Conservation (phyloP, 2,888 invertebrate genomes). For the Melanchra persicariae region DNA sequence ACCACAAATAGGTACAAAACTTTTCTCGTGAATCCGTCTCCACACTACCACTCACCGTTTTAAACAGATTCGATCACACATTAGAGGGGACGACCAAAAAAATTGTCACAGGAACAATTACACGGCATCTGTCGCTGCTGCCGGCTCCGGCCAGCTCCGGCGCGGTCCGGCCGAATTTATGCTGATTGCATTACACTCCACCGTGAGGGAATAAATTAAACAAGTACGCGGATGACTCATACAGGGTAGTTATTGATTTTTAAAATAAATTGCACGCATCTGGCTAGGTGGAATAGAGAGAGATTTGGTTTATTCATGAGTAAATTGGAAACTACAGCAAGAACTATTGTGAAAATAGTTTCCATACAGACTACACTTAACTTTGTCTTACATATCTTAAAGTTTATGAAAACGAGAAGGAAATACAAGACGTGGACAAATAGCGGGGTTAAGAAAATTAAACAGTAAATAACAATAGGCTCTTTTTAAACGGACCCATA, state of each 20-base stretch:
- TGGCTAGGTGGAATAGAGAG: conserved; percentile 4
- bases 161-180: conserved; percentile 80
- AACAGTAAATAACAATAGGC: too few species aligned
- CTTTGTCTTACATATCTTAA: too few species aligned
- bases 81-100: conserved; percentile 85
- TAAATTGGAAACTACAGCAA: not conserved
- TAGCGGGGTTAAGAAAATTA: too few species aligned
- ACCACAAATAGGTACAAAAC: too few species aligned
- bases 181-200: conserved; percentile 87
- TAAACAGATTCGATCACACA: conserved; percentile 89
- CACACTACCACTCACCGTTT: conserved; percentile 72
- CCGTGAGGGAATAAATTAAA: conserved; percentile 73
- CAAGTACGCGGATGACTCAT: conserved; percentile 69
- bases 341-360: not conserved
- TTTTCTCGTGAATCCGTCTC: conserved; percentile 69
- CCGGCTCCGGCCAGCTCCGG: conserved; percentile 42
- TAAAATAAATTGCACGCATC: conserved; percentile 27
- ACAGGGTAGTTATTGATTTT: conserved; percentile 64
- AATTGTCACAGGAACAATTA: conserved; percentile 89
- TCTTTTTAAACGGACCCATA: too few species aligned
- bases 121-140: conserved; percentile 86
- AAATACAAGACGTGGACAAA: too few species aligned
- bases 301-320: not conserved
- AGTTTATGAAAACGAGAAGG: too few species aligned
- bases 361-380: too few species aligned